Percentiles rank a stretch among this genome's conserved stretches.
These are phyloP conservation scores for Melolontha melolontha DNA, from an alignment of 2,888 invertebrate genomes.

Conservation along the genomic window DNA sequence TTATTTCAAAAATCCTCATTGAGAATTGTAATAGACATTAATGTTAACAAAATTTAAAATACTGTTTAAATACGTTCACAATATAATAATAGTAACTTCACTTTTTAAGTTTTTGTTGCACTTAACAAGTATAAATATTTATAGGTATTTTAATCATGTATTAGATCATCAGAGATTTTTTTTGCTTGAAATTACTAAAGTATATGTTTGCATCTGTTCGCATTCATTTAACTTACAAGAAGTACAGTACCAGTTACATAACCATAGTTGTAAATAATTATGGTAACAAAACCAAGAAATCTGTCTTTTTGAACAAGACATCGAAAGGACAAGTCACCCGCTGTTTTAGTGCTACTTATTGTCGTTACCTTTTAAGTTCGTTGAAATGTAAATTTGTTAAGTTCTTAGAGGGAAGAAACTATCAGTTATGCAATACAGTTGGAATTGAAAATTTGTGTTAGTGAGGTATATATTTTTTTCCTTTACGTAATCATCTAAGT, in stretches of 20 bases:
- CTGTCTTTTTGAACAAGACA: slow-evolving; percentile 10
- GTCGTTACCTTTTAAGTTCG: not conserved
- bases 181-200: no score
- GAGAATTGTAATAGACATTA: no score
- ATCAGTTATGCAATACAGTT: slow-evolving; percentile 16
- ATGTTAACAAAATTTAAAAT: no score
- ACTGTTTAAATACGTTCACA: no score
- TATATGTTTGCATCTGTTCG: no score
- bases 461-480: not conserved
- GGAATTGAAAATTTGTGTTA: slow-evolving; percentile 5
- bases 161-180: no score
- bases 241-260: slow-evolving; percentile 1
- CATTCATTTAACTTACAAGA: not conserved
- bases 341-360: slow-evolving; percentile 24
- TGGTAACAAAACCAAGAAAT: slow-evolving; percentile 20
- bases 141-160: no score
- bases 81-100: no score
- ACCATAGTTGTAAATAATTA: slow-evolving; percentile 28
- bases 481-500: not conserved
- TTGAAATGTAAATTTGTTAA: slow-evolving; percentile 2
- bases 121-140: no score
- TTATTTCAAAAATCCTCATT: no score
- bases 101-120: no score
- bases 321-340: slow-evolving; percentile 17
- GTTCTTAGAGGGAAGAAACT: not conserved